Conservation (phyloP, 1,140 invertebrate genomes). For the Archivesica marissinica region DNA sequence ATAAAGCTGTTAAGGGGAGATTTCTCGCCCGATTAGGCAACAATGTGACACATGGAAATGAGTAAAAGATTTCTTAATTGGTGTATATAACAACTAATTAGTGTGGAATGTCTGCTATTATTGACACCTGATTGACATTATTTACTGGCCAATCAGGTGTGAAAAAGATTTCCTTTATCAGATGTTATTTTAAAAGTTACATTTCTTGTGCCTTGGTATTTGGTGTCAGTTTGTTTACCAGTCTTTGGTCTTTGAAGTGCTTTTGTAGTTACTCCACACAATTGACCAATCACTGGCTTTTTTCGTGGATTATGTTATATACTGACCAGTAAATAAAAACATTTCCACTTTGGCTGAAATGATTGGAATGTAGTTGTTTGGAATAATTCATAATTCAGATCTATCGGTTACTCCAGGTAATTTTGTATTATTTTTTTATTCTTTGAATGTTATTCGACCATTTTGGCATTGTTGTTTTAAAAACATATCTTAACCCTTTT, state of each 20-base stretch:
- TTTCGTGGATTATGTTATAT: too few relatives aligned
- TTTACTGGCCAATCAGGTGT: constrained; percentile 17
- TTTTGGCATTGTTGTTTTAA: too few relatives aligned
- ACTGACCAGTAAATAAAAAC: too few relatives aligned
- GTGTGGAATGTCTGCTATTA: background rate
- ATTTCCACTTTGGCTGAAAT: too few relatives aligned
- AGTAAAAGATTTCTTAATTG: constrained; percentile 44
- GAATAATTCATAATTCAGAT: too few relatives aligned
- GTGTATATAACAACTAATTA: constrained; percentile 20
- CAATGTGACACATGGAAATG: constrained; percentile 36
- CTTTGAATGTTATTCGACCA: too few relatives aligned
- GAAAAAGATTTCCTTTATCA: constrained; percentile 32
- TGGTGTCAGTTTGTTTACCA: background rate
- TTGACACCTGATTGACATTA: constrained; percentile 14
- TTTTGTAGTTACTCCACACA: too few relatives aligned
- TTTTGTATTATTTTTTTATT: too few relatives aligned
- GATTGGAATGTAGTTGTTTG: too few relatives aligned
- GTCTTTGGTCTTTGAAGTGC: constrained; percentile 6
- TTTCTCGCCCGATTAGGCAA: background rate
- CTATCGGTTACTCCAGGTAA: too few relatives aligned
- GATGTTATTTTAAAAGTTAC: background rate
- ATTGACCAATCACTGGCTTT: too few relatives aligned
- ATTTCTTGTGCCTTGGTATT: background rate
- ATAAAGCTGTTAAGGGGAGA: background rate
- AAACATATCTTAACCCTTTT: too few relatives aligned